Conservation (phyloP, 2,888 invertebrate genomes). For the Dynastes grantii region DNA sequence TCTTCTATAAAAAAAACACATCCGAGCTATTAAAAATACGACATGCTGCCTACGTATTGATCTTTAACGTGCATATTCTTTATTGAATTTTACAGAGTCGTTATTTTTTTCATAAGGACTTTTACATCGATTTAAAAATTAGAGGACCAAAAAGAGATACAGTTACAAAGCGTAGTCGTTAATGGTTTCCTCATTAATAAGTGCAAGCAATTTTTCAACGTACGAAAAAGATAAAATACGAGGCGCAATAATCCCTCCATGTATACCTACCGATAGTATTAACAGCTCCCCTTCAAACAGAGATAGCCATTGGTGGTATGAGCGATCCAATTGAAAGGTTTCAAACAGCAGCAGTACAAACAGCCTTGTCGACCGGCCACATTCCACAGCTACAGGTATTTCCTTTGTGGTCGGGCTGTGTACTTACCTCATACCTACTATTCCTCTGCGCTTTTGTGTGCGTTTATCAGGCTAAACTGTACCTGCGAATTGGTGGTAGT, state of each 20-base stretch:
- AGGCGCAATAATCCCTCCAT: constrained; percentile 10
- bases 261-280: constrained; percentile 26
- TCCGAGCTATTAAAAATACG: no score
- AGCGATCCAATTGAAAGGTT: constrained; percentile 51
- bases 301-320: constrained; percentile 40
- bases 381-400: constrained; percentile 65
- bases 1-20: no score
- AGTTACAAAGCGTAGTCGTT: not conserved
- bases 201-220: constrained; percentile 18
- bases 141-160: not conserved
- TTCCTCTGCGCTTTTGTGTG: constrained; percentile 13
- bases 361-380: constrained; percentile 57
- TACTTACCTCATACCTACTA: constrained; percentile 26
- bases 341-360: constrained; percentile 51
- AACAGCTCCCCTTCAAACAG: constrained; percentile 27
- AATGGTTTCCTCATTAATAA: constrained; percentile 7
- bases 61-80: no score
- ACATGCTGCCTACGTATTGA: no score
- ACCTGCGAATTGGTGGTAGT: not conserved
- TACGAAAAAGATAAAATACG: constrained; percentile 6
- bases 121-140: not conserved
- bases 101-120: no score
- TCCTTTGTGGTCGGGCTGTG: constrained; percentile 61
- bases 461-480: constrained; percentile 13
- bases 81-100: no score